Evolutionary conservation across 37 sponge, comb jelly and placozoan species (phyloP), one percentile per base, ranked within the genome.

Genomic region (Crambe crambe): DNA sequence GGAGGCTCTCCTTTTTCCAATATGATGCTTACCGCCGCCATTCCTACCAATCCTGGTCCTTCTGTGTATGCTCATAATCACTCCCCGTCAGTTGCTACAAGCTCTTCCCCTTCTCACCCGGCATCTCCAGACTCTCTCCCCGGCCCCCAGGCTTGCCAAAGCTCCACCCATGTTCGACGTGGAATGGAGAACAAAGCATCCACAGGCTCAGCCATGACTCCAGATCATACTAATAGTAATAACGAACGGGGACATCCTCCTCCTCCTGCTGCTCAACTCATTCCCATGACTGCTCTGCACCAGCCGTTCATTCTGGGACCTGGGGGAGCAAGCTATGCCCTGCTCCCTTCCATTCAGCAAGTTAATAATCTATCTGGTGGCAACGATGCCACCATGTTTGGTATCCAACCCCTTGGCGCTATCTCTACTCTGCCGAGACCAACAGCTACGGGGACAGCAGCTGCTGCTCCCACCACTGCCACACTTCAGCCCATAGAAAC

Each of bases 281-380:
- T 85, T 36, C 85, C 85, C 56, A 70, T 85, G 68, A 56, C 84
- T 25, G 42, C 76, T 38, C 20, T 83, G 36, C 84, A 30, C 3
- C 85, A 70, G 1, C 62, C 85, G 5, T 61, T 85, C 12, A 32
- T 85, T 22, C 69, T 85, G 20, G 58, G 74, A 26, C 39, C 76
- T 5, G 77, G 75, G 0, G 69, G 75, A 39, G 66, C 56, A 10
- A 69, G 77, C 1, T 84, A 76, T 32, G 75, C 84, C 2, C 26
- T 84, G 3, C 29, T 84, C 5, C 84, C 84, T 29, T 69, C 84
- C 42, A 27, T 54, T 2, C 6, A 31, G 2, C 74, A 29, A 65
- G 17, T 26, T 22, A 22, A 22, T 6, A 60, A 25, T 22, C 21
- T 37, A 4, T 17, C 43, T 40, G n/a, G n/a, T n/a, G 23, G 27